Percentiles rank a stretch among this genome's conserved stretches.
These are phyloP conservation scores for Heliconius himera DNA, from an alignment of 1,140 invertebrate species.

Conservation along the genomic window DNA sequence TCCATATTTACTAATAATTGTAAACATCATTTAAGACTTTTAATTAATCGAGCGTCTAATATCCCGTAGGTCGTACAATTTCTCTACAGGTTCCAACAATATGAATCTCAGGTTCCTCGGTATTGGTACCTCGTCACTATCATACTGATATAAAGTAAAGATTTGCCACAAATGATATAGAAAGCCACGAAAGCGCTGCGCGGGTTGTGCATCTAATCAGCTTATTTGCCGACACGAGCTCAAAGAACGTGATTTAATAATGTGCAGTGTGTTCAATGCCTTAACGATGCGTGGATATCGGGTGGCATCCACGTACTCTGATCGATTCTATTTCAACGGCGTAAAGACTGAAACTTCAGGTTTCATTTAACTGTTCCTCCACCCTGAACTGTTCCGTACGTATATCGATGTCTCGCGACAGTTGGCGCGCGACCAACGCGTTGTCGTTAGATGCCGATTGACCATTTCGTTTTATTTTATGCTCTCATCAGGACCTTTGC, in stretches of 20 bases:
- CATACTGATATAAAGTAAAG: constrained; percentile 27
- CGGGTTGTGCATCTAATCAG: constrained; percentile 42
- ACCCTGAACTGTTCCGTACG: constrained; percentile 2
- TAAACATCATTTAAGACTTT: background rate
- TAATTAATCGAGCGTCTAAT: background rate
- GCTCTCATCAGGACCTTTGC: constrained; percentile 64
- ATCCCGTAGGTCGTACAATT: background rate
- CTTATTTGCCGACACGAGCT: constrained; percentile 39
- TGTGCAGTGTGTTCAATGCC: constrained; percentile 38
- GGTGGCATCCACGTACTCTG: background rate
- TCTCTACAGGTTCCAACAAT: background rate
- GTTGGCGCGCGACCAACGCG: constrained; percentile 73
- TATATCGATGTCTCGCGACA: constrained; percentile 49
- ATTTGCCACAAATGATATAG: constrained; percentile 35
- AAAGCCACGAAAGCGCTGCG: constrained; percentile 28
- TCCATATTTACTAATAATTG: background rate
- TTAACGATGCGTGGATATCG: constrained; percentile 36
- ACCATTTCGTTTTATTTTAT: constrained; percentile 78
- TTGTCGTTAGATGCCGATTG: constrained; percentile 63
- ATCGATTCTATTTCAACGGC: constrained; percentile 21
- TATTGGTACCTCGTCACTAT: constrained; percentile 18
- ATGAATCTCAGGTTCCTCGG: background rate
- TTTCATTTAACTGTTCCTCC: constrained; percentile 1
- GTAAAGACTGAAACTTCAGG: constrained; percentile 24
- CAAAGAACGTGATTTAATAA: constrained; percentile 46